Conservation (phyloP, 2,113 vertebrate genomes). For the Trematocara nigrifrons region DNA sequence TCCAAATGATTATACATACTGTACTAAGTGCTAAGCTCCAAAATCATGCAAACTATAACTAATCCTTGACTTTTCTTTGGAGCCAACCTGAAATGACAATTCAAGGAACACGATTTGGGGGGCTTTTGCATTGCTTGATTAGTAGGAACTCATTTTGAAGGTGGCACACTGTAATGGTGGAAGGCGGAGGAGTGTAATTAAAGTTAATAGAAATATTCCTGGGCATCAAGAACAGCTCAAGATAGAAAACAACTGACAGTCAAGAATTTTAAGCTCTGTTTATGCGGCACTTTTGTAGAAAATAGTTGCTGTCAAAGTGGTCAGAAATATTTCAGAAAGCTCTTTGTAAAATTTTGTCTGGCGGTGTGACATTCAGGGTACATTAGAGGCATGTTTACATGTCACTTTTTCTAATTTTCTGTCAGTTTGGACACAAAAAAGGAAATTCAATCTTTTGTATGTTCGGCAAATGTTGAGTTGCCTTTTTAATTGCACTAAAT, state of each 20-base stretch:
- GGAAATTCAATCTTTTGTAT: background rate
- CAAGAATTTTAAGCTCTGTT: background rate
- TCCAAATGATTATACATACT: background rate
- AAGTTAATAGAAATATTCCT: background rate
- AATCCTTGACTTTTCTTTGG: background rate
- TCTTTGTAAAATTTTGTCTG: background rate
- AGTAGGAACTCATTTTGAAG: background rate
- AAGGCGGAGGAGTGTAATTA: background rate
- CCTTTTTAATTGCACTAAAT: background rate
- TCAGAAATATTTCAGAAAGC: rapidly evolving
- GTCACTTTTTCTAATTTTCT: background rate
- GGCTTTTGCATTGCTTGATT: background rate
- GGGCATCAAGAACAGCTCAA: background rate
- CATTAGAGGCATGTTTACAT: background rate
- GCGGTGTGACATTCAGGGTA: background rate
- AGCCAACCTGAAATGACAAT: background rate
- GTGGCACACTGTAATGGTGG: background rate
- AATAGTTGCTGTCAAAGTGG: background rate
- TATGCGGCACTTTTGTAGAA: background rate
- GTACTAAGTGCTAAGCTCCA: background rate
- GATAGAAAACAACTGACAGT: background rate
- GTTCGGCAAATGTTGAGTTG: background rate
- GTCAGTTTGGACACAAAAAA: background rate
- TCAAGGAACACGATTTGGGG: background rate
- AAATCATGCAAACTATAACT: background rate